Evolutionary conservation across 2,888 invertebrate species (phyloP).

Genomic region (Sialis lutaria): DNA sequence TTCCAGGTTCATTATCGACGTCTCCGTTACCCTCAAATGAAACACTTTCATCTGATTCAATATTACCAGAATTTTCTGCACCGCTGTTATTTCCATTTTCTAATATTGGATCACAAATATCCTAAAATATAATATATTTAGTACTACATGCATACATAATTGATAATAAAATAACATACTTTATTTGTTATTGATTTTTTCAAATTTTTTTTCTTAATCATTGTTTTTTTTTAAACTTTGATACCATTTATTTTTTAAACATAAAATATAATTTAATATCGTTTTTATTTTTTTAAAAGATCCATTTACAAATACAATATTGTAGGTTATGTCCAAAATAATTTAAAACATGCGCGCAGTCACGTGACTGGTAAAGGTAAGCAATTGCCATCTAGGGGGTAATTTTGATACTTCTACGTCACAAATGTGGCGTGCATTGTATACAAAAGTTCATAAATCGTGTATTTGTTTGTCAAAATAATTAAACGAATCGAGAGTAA

Average conservation of each 20-base stretch:
- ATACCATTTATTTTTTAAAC: too few relatives aligned
- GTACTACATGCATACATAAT: too few relatives aligned
- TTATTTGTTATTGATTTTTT: too few relatives aligned
- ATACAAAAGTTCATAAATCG: constrained; percentile 4
- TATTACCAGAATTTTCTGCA: constrained; percentile 1
- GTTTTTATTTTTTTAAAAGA: neutral
- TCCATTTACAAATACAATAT: neutral
- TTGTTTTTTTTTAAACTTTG: too few relatives aligned
- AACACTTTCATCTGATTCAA: constrained; percentile 8
- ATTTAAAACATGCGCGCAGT: neutral
- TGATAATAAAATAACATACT: too few relatives aligned
- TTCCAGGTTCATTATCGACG: constrained; percentile 9
- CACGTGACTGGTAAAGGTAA: neutral
- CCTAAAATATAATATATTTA: too few relatives aligned
- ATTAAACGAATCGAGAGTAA: neutral
- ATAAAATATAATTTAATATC: too few relatives aligned
- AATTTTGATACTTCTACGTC: constrained; percentile 2
- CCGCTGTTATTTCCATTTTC: neutral
- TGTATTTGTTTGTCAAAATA: constrained; percentile 4
- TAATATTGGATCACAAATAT: neutral
- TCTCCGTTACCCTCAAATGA: constrained; percentile 18
- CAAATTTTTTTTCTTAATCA: too few relatives aligned
- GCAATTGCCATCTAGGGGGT: constrained; percentile 2
- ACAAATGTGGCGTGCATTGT: constrained; percentile 7
- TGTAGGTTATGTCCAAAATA: neutral